phyloP scores from a whole-genome alignment of 2,797 vertebrate genomes.

The Chelon auratus region DNA sequence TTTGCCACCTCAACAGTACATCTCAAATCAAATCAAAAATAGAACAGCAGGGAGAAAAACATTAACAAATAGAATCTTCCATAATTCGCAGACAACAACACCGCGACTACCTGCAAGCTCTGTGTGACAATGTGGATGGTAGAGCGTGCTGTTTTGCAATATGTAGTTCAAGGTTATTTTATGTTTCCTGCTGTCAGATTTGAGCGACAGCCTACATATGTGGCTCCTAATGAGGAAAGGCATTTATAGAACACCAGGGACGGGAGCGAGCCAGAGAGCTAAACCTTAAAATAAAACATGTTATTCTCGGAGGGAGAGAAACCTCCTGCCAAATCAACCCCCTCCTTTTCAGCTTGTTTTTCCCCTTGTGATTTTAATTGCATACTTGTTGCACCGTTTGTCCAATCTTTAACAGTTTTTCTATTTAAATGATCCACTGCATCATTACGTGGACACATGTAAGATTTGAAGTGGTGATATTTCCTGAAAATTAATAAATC shows the following conservation, averaged over 20 bases:
- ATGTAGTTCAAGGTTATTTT: constrained; percentile 85
- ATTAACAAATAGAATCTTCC: constrained; percentile 2
- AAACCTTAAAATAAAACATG: constrained; percentile 84
- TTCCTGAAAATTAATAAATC: not conserved
- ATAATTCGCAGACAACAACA: not conserved
- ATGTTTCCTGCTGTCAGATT: constrained; percentile 73
- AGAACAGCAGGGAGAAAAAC: not conserved
- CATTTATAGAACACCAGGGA: constrained; percentile 80
- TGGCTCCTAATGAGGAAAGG: constrained; percentile 81
- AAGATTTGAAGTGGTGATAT: not conserved
- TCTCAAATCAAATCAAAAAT: constrained; percentile 2
- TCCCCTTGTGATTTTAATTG: constrained; percentile 31
- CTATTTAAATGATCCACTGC: constrained; percentile 38
- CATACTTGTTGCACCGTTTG: not conserved
- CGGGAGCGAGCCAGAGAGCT: constrained; percentile 69
- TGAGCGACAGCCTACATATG: constrained; percentile 82
- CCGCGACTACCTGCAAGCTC: constrained; percentile 11
- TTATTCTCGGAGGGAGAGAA: constrained; percentile 76
- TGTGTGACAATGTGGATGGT: constrained; percentile 16
- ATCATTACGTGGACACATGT: constrained; percentile 1
- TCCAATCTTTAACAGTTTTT: not conserved
- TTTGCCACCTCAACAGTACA: not conserved
- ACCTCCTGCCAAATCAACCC: constrained; percentile 61
- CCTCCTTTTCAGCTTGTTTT: constrained; percentile 38
- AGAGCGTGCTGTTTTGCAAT: constrained; percentile 43